A percentile compares a stretch with the other conserved stretches of the same genome.
Evolutionary conservation across 2,888 invertebrate species (phyloP).

Genomic region (Caenorhabditis sinica): DNA sequence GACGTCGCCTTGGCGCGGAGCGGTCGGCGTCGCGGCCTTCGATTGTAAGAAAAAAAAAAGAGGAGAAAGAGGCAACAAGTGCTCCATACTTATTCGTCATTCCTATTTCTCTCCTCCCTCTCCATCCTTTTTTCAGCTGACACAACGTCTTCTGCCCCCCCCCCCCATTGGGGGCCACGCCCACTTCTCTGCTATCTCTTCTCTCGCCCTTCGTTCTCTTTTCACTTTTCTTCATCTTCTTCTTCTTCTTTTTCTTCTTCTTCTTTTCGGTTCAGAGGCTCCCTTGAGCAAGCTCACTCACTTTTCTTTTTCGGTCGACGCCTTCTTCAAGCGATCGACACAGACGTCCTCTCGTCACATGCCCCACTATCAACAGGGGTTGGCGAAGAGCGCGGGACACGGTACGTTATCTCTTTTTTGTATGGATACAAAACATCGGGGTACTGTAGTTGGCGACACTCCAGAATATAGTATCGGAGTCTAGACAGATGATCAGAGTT

Average conservation of each 20-base stretch:
- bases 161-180: slow-evolving; percentile 15
- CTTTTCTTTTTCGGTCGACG: slow-evolving; percentile 45
- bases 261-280: slow-evolving; percentile 39
- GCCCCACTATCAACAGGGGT: slow-evolving; percentile 58
- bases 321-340: slow-evolving; percentile 46
- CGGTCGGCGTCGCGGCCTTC: slow-evolving; percentile 42
- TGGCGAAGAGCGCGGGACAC: slow-evolving; percentile 61
- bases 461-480: too few relatives aligned
- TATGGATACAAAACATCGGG: too few relatives aligned
- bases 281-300: slow-evolving; percentile 32
- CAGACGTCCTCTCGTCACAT: slow-evolving; percentile 60
- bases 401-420: slow-evolving; percentile 39
- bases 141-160: slow-evolving; percentile 35
- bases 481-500: too few relatives aligned
- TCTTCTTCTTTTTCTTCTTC: slow-evolving; percentile 32
- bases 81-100: slow-evolving; percentile 55
- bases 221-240: slow-evolving; percentile 39
- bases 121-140: slow-evolving; percentile 44
- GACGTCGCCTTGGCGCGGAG: slow-evolving; percentile 49
- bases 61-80: slow-evolving; percentile 34
- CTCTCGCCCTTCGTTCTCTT: slow-evolving; percentile 39
- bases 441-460: not conserved
- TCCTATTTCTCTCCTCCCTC: slow-evolving; percentile 5
- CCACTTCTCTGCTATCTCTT: slow-evolving; percentile 13
- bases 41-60: not conserved